phyloP scores from a whole-genome alignment of 2,113 vertebrate genomes.

The Callocephalon fimbriatum region DNA sequence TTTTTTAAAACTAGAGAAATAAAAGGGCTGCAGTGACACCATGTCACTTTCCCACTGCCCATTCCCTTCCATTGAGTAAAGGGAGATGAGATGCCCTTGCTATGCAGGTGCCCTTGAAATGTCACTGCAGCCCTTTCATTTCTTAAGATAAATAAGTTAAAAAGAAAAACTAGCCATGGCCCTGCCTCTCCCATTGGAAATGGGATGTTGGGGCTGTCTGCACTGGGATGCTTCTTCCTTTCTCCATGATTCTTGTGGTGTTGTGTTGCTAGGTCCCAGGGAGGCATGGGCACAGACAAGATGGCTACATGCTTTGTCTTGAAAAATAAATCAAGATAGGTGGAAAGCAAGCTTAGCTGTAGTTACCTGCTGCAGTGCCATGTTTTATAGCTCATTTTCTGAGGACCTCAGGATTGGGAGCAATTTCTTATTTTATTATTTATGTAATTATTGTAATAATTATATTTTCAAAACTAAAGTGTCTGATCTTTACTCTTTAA shows the following conservation, averaged over 20 bases:
- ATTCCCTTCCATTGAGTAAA: background rate
- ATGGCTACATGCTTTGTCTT: rapidly evolving
- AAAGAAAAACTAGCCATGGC: no score
- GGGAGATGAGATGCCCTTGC: background rate
- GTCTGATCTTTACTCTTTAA: background rate
- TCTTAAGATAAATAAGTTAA: background rate
- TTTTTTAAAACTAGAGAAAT: background rate
- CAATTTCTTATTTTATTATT: background rate
- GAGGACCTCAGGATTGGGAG: no score
- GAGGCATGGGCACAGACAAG: background rate
- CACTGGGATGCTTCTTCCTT: background rate
- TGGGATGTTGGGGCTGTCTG: background rate
- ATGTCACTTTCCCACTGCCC: background rate
- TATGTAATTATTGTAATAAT: background rate
- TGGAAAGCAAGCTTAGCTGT: background rate
- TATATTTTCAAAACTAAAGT: background rate
- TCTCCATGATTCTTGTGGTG: rapidly evolving
- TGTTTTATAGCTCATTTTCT: background rate
- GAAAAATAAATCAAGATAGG: rapidly evolving
- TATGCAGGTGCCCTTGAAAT: background rate
- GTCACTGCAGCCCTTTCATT: background rate
- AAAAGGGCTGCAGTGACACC: no score
- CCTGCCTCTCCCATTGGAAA: background rate
- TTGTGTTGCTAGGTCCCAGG: background rate
- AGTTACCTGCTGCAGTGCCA: background rate